Percentiles rank a stretch among this genome's conserved stretches.
Conservation (phyloP, 1,140 invertebrate genomes). For the Brachionus asplanchnoidis region DNA sequence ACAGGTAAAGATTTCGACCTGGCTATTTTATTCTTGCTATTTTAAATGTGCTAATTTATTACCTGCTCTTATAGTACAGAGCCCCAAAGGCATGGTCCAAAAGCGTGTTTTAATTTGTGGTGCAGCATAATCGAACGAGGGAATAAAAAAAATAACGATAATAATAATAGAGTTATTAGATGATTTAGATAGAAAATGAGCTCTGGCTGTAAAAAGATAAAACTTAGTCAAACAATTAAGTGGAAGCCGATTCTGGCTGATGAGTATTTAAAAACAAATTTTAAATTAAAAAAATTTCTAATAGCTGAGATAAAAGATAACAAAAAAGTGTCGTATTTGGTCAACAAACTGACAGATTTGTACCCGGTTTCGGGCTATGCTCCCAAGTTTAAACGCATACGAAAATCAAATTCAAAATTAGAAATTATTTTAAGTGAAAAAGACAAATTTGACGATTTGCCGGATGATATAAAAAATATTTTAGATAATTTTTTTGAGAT, state of each 20-base stretch:
- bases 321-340: neutral
- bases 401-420: neutral
- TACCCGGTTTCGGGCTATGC: neutral
- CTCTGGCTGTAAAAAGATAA: conserved; percentile 3
- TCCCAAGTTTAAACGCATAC: conserved; percentile 2
- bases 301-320: conserved; percentile 9
- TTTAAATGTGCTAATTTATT: too few relatives aligned
- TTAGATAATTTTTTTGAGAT: neutral
- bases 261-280: neutral
- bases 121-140: too few relatives aligned
- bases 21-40: too few relatives aligned
- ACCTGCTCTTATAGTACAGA: too few relatives aligned
- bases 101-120: too few relatives aligned
- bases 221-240: conserved; percentile 12
- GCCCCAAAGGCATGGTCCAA: too few relatives aligned
- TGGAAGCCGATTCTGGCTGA: conserved; percentile 29
- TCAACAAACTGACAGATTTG: neutral
- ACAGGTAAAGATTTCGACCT: too few relatives aligned
- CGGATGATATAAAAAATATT: neutral
- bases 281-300: conserved; percentile 30
- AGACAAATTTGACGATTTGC: neutral
- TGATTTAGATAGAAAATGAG: neutral
- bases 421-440: conserved; percentile 1
- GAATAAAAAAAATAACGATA: too few relatives aligned
- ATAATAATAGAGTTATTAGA: neutral